phyloP scores from a whole-genome alignment of 2,888 invertebrate genomes.

The Hermodice carunculata region DNA sequence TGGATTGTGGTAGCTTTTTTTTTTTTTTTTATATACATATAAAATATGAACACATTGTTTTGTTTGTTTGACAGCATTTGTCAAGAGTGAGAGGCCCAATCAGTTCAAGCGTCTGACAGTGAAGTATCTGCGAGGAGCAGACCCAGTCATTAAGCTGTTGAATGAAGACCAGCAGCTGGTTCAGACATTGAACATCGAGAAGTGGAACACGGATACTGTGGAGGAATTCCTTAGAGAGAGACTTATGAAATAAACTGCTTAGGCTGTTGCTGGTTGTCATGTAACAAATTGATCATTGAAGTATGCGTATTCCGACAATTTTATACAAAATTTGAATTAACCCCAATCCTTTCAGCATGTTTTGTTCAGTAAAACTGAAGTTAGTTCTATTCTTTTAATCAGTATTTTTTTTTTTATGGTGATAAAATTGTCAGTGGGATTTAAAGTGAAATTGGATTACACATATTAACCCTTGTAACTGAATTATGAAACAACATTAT shows the following conservation, averaged over 20 bases:
- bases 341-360: no score
- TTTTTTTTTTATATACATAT: background rate
- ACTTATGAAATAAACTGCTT: slow-evolving; percentile 72
- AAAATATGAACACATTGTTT: background rate
- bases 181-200: slow-evolving; percentile 93
- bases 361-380: no score
- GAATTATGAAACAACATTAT: no score
- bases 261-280: no score
- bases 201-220: slow-evolving; percentile 98
- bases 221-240: slow-evolving; percentile 95
- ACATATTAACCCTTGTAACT: no score
- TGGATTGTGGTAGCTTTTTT: slow-evolving; percentile 6
- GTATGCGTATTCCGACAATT: no score
- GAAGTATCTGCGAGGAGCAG: slow-evolving; percentile 92
- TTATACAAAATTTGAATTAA: no score
- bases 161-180: slow-evolving; percentile 83
- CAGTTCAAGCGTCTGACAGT: slow-evolving; percentile 93
- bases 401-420: no score
- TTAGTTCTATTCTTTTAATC: no score
- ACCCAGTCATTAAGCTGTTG: slow-evolving; percentile 92
- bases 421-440: no score
- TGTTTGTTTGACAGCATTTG: slow-evolving; percentile 80
- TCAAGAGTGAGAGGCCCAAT: slow-evolving; percentile 90
- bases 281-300: no score
- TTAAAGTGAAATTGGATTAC: no score